Evolutionary conservation across 1,140 invertebrate species (phyloP), one percentile per base, ranked within the genome.

Genomic region (Globodera rostochiensis): DNA sequence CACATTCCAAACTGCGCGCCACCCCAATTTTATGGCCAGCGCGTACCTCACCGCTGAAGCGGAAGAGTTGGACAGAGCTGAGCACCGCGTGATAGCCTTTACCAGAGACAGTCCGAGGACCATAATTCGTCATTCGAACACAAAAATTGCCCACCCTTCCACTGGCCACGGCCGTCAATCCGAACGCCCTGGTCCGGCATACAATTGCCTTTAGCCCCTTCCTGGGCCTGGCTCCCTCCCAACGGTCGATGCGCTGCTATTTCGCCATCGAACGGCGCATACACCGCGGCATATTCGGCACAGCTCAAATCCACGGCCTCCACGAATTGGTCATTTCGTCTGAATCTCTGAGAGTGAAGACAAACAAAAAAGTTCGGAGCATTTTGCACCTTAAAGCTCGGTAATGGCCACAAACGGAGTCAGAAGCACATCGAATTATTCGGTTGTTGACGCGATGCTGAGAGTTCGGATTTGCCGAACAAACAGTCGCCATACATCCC

Each of bases 81-180:
- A 89, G 90, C 76, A 90, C 67, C 13, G 82, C 89, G 49, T 85
- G 84, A 76, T 90, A 89, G 13, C 87, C 86, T 87, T 53, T 83
- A 87, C 25, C 57, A 64, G 46, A 19, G 21, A 79, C 19, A 5
- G 25, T 81, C n/a, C 0, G 74, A 50, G 45, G 13, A n/a, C 0
- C 21, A 25, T 9, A 36, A 49, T 45, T 5, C 19, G 11, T 9
- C 50, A 53, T 53, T 53, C 4, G 50, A 53, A 53, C 21, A 15
- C 47, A 3, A 19, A 13, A 21, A 19, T 36, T 36, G 36, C 36
- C 25, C 50, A 86, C 88, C 88, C 80, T 84, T 79, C 88, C 88
- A 89, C 78, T 87, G 86, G 15, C 86, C 86, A 57, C 80, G 88
- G 78, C 88, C 88, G 53, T 89, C 89, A 64, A 89, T 89, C 53